Evolutionary conservation across 2,888 invertebrate genomes (phyloP).

Genomic region (Epistrophe eligans): DNA sequence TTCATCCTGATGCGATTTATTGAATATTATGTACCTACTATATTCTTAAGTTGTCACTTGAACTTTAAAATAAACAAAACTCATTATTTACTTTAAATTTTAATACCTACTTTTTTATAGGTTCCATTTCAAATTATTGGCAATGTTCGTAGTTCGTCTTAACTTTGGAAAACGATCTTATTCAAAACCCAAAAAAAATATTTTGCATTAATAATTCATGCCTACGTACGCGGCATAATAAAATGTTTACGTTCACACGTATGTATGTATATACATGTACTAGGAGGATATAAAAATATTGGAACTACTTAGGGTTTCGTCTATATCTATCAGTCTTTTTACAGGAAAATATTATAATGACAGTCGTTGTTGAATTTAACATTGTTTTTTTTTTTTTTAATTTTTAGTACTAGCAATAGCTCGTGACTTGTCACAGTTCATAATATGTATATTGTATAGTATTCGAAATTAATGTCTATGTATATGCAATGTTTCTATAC

Average conservation of each 20-base stretch:
- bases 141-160: constrained; percentile 17
- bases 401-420: not conserved
- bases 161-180: constrained; percentile 9
- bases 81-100: constrained; percentile 9
- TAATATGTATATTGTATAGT: no score
- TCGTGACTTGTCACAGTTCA: not conserved
- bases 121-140: constrained; percentile 27
- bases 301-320: not conserved
- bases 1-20: not conserved
- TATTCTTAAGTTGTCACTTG: not conserved
- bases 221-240: no score
- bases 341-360: not conserved
- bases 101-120: constrained; percentile 38
- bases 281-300: not conserved
- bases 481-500: no score
- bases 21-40: not conserved
- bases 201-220: not conserved
- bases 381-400: not conserved
- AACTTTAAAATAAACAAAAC: not conserved
- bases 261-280: not conserved
- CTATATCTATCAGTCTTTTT: not conserved
- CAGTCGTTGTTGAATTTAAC: not conserved
- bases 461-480: no score
- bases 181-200: not conserved
- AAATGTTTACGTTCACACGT: not conserved